Percentiles rank a stretch among this genome's conserved stretches.
These are phyloP conservation scores for Ascaphus truei DNA, from an alignment of 2,113 vertebrate species.

Conservation along the genomic window DNA sequence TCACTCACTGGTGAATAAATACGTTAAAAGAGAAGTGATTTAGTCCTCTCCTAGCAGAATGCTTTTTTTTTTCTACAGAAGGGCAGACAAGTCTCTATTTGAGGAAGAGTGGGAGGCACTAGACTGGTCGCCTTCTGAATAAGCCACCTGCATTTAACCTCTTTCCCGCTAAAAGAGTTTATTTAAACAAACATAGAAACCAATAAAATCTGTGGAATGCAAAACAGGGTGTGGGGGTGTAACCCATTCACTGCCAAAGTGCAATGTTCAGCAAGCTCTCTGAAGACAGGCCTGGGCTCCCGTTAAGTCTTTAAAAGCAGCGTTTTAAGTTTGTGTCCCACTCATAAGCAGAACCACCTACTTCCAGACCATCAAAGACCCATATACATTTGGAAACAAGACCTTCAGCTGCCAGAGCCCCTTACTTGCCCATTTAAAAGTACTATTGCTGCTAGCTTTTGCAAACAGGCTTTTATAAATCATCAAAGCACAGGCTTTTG, in stretches of 20 bases:
- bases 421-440: too few species aligned
- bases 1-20: too few species aligned
- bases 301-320: too few species aligned
- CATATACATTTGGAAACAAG: too few species aligned
- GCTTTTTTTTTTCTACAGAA: background rate
- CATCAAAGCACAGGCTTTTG: conserved; percentile 4
- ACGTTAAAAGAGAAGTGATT: background rate
- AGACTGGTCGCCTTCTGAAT: background rate
- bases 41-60: background rate
- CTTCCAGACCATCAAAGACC: too few species aligned
- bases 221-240: conserved; percentile 12
- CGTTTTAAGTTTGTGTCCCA: too few species aligned
- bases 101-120: background rate
- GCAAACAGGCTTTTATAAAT: background rate
- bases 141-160: conserved; percentile 4
- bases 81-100: background rate
- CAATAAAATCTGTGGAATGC: conserved; percentile 2
- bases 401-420: background rate
- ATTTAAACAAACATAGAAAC: conserved; percentile 14
- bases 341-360: too few species aligned
- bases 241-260: background rate
- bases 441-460: background rate
- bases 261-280: too few species aligned
- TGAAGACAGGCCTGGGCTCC: too few species aligned
- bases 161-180: background rate